Percentiles rank a stretch among this genome's conserved stretches.
Conservation (phyloP, 2,113 vertebrate species). For the Mus musculus region GRCm39 chr6:5727501-5728000, state of each 20-base stretch:
- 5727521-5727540: not conserved
- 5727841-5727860: not conserved
- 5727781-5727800: not conserved
- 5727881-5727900: not conserved
- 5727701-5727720: slow-evolving; percentile 12
- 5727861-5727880: not conserved
- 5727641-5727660: not conserved
- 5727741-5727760: not conserved
- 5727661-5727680: not conserved
- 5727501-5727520: not conserved
- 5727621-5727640: not conserved
- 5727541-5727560: not conserved
- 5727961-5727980: not conserved
- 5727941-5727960: too few species aligned
- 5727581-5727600: not conserved
- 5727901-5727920: not conserved
- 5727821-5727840: not conserved
- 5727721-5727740: not conserved
- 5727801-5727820: not conserved
- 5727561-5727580: not conserved
- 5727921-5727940: not conserved
- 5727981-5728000: not conserved
- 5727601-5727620: not conserved
- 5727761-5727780: not conserved
- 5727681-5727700: too few species aligned